Base-by-base conservation (phyloP, 2,113 vertebrate genomes). In the Corythoichthys haematopterus region DNA sequence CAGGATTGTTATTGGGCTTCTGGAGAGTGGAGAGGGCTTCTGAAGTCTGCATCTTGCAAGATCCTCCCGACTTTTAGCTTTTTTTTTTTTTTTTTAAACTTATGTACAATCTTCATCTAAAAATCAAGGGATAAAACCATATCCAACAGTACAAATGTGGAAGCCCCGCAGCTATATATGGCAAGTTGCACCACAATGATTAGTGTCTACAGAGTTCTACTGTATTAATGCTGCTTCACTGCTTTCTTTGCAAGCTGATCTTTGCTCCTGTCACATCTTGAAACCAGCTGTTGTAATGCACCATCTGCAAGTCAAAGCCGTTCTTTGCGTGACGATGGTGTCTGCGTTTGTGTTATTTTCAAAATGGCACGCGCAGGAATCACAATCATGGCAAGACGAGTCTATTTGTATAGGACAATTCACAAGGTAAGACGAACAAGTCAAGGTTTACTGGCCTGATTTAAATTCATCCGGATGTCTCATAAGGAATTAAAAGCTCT, bases 161-260 rank as follows among this genome's bases (percentile, higher is more conserved):
- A 38, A 43, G 58, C 64, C 76, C 65, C 3, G 58, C 52, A 72
- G 71, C 71, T 16, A n/a, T 36, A 37, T 38, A 36, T 53, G 71
- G 70, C 50, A 67, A 62, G 38, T 70, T 72, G 75, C 63, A 33
- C 50, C 1, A 11, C 64, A 53, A 10, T 70, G 63, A 37, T 66
- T 2, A 45, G 2, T 15, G 15, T 63, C 12, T 64, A 46, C 52
- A 28, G 52, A 43, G 72, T 76, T 66, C 2, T 28, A 16, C 3
- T 2, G 55, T 15, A 50, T 77, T 72, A 66, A 76, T 36, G 53
- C 58, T 56, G 56, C 70, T 50, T 74, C 36, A 50, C 14, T 57
- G n/a, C 36, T 48, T 3, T 65, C 45, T 37, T 15, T 6, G 40
- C 37, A 12, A 33, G 60, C 40, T n/a, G 47, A 38, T 33, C 9